Base-by-base conservation (phyloP, 2,888 invertebrate genomes). In the Rhagonycha fulva region DNA sequence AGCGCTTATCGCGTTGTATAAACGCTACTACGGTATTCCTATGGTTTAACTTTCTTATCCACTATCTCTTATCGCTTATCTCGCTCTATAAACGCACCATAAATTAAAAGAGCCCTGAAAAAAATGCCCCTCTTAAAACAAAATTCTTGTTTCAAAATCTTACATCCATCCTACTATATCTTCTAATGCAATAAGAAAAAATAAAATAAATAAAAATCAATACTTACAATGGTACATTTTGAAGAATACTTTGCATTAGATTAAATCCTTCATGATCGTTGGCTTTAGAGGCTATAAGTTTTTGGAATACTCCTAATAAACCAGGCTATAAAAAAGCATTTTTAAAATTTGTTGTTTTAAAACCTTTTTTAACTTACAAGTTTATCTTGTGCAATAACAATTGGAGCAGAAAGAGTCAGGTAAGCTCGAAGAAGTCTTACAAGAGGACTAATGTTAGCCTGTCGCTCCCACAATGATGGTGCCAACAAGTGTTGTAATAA, bases 241-340 rank as follows among this genome's bases (percentile, higher is more conserved):
- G 93, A 66, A 99, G 91, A 83, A 99, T 91, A 67, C 93, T 93
- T 85, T 96, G 95, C 81, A 99, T 91, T 10, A 99, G 89, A 84
- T 95, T 93, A 88, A 99, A 98, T 7, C 98, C 99, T 88, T 99
- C 97, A 84, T 98, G 97, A 87, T 99, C 99, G 85, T 98, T 96
- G 0, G 93, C 90, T 88, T 97, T 98, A 0, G 98, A 98, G 0
- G 98, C 96, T 79, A 99, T 95, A 84, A 99, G 89, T 88, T 99
- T 98, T 87, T 99, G 98, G 88, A 98, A 99, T 9, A 98, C 95
- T 1, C 98, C 99, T 66, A 99, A 89, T 82, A 98, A 91, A 1
- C 94, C 94, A 83, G 91, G 93, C 91, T 94, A 86, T 69, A 62
- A 71, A 70, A 73, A 26, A 14, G 12, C 9, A 7, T 14, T 23